Evolutionary conservation across 2,888 invertebrate genomes (phyloP).

Genomic region (Allolobophora icterica): DNA sequence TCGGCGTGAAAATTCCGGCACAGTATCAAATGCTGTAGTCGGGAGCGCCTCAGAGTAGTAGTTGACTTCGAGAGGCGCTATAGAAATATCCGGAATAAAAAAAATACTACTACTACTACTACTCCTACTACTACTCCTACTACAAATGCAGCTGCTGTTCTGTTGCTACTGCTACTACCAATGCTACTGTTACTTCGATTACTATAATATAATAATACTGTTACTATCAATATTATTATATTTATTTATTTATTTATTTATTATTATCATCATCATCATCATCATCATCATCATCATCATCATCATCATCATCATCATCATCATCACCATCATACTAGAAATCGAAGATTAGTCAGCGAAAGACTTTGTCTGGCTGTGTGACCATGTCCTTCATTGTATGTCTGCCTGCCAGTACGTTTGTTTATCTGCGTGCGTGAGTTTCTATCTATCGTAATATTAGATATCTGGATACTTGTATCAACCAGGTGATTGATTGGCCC

Average conservation of each 20-base stretch:
- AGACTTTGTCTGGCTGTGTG: neutral
- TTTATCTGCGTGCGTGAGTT: neutral
- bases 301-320: slow-evolving; percentile 35
- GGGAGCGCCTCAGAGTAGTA: no score
- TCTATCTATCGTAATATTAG: neutral
- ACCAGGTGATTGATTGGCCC: neutral
- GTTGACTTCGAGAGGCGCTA: no score
- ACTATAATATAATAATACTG: no score
- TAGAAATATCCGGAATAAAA: no score
- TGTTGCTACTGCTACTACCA: slow-evolving; percentile 1
- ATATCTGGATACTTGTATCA: neutral
- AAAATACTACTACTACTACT: neutral
- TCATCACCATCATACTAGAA: neutral
- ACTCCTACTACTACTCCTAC: neutral
- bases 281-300: slow-evolving; percentile 34
- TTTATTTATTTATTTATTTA: no score
- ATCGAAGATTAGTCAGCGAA: neutral
- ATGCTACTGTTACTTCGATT: neutral
- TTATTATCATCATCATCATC: slow-evolving; percentile 26
- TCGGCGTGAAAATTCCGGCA: no score
- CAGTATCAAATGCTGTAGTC: no score
- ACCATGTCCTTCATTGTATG: neutral
- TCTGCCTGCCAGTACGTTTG: neutral
- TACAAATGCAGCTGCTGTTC: neutral
- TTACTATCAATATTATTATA: no score